Percentiles rank a stretch among this genome's conserved stretches.
Conservation (phyloP, 2,797 vertebrate genomes). For the Peromyscus nudipes region DNA sequence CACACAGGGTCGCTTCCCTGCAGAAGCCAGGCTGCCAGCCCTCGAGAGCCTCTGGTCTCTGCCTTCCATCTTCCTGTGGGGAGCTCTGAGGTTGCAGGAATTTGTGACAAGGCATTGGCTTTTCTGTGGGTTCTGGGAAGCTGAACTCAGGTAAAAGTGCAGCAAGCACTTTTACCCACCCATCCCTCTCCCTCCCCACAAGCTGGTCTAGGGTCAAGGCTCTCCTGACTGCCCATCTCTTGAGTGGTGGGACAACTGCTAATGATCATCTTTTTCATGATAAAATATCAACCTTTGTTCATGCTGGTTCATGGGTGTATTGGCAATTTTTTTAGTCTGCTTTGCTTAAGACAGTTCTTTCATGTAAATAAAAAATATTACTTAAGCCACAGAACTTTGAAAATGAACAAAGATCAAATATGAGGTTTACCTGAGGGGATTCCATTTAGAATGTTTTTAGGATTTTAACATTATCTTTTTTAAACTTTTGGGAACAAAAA, state of each 20-base stretch:
- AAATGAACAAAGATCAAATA: neutral
- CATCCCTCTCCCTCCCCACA: neutral
- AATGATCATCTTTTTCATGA: neutral
- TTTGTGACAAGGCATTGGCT: neutral
- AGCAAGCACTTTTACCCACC: neutral
- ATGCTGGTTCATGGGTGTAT: neutral
- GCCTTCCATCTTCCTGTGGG: neutral
- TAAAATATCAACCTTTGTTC: neutral
- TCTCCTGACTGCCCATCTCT: neutral
- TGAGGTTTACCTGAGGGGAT: neutral
- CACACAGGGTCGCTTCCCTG: neutral
- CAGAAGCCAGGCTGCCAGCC: neutral
- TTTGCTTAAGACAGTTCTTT: neutral
- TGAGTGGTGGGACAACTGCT: neutral
- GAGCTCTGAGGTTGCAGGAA: neutral
- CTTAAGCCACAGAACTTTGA: neutral
- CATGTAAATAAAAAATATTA: slow-evolving; percentile 11
- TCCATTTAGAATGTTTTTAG: neutral
- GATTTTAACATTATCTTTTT: neutral
- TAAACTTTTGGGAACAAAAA: neutral
- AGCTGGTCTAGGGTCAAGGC: neutral
- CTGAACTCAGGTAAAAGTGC: neutral
- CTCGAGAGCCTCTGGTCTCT: neutral
- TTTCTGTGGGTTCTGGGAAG: neutral
- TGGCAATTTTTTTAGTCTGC: neutral